phyloP scores from a whole-genome alignment of 2,797 vertebrate genomes.

The Pelochelys cantorii region DNA sequence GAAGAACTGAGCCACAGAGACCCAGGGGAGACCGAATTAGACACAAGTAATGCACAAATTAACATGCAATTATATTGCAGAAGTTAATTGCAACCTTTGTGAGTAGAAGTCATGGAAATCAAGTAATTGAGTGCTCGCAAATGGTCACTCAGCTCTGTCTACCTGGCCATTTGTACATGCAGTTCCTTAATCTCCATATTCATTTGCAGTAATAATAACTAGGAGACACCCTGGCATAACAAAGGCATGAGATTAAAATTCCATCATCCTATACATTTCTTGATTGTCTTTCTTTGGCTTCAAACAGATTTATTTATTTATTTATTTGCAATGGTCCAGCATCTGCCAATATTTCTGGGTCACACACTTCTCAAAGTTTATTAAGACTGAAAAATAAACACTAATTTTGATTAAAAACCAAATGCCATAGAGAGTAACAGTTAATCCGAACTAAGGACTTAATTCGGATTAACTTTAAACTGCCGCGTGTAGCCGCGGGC shows the following conservation, averaged over 20 bases:
- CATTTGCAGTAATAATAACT: background rate
- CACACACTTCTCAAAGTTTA: background rate
- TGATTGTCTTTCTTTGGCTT: background rate
- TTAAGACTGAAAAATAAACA: background rate
- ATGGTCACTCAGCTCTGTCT: background rate
- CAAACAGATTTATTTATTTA: background rate
- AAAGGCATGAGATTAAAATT: background rate
- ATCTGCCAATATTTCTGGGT: slow-evolving; percentile 9
- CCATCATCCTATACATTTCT: too few species aligned
- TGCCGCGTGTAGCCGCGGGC: too few species aligned
- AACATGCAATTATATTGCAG: background rate
- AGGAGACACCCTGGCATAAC: background rate
- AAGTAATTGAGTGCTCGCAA: background rate
- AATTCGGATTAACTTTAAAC: too few species aligned
- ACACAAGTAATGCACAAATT: background rate
- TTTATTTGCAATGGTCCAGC: background rate
- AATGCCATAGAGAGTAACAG: background rate
- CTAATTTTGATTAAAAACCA: slow-evolving; percentile 2
- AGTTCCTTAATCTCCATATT: background rate
- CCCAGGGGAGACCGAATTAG: background rate
- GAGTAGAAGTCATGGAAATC: background rate
- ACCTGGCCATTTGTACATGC: background rate
- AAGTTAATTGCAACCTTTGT: background rate
- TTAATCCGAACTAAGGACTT: too few species aligned
- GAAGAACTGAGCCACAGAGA: background rate